phyloP scores from a whole-genome alignment of 1,140 invertebrate genomes.

The Trichoplusia ni region DNA sequence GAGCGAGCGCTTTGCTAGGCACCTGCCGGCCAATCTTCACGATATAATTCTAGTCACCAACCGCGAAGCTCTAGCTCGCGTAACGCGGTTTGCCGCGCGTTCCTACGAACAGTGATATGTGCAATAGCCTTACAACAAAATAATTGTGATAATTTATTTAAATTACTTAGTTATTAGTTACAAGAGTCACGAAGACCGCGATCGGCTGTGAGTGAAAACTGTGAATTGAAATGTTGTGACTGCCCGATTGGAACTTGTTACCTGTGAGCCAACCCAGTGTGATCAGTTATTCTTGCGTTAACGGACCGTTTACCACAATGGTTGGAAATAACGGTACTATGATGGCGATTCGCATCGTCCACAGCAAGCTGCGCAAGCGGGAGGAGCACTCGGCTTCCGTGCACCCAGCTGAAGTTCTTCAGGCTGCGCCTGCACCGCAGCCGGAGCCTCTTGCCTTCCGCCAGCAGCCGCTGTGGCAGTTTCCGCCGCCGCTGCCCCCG shows the following conservation, averaged over 20 bases:
- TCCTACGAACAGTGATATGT: conserved; percentile 81
- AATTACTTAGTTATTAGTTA: conserved; percentile 78
- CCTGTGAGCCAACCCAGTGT: conserved; percentile 78
- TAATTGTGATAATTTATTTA: conserved; percentile 82
- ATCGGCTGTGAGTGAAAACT: conserved; percentile 79
- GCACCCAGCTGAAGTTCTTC: conserved; percentile 85
- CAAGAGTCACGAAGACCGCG: conserved; percentile 64
- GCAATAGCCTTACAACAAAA: conserved; percentile 79
- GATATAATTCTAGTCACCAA: conserved; percentile 80
- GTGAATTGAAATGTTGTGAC: conserved; percentile 79
- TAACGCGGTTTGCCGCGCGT: conserved; percentile 78
- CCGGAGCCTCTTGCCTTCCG: conserved; percentile 81
- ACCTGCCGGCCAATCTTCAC: conserved; percentile 80
- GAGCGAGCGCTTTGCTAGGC: conserved; percentile 83
- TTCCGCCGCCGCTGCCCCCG: conserved; percentile 87
- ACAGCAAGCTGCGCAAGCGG: conserved; percentile 92
- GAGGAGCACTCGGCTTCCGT: conserved; percentile 87
- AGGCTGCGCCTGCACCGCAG: conserved; percentile 79
- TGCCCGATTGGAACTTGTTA: conserved; percentile 77
- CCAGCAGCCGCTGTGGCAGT: conserved; percentile 89
- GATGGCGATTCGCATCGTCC: conserved; percentile 92
- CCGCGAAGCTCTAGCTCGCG: conserved; percentile 74
- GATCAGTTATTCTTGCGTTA: conserved; percentile 73
- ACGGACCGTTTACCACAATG: conserved; percentile 81
- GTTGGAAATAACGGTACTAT: conserved; percentile 91